Conservation (phyloP, 2,113 vertebrate genomes). For the Mola mola region DNA sequence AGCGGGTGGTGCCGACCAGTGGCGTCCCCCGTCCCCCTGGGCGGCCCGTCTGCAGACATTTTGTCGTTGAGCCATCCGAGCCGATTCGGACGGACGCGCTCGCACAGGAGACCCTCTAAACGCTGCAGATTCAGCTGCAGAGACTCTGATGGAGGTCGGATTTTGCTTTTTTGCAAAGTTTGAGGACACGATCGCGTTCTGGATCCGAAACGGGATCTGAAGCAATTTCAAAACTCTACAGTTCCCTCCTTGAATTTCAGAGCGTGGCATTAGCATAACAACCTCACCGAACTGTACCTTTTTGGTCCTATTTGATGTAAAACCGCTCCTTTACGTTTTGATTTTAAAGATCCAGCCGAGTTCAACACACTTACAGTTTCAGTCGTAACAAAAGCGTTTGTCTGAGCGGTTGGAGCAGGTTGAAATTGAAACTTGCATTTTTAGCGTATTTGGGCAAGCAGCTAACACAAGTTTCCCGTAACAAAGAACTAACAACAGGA, state of each 20-base stretch:
- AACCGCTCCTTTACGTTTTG: conserved; percentile 21
- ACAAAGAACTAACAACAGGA: too few species aligned
- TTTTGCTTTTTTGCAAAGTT: conserved; percentile 27
- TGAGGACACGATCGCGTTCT: too few species aligned
- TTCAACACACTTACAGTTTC: too few species aligned
- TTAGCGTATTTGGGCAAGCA: conserved; percentile 18
- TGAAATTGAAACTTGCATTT: conserved; percentile 16
- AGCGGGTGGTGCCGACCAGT: conserved; percentile 28
- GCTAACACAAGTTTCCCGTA: too few species aligned
- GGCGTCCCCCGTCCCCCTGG: conserved; percentile 25
- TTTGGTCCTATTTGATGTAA: conserved; percentile 41
- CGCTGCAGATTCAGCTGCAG: conserved; percentile 31
- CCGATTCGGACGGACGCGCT: conserved; percentile 36
- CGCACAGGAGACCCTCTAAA: conserved; percentile 27
- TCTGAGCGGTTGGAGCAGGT: too few species aligned
- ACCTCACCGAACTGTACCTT: conserved; percentile 39
- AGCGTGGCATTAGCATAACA: conserved; percentile 24
- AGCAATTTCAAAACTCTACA: conserved; percentile 22
- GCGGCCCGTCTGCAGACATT: conserved; percentile 27
- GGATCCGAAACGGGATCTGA: too few species aligned
- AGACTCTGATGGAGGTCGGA: conserved; percentile 46
- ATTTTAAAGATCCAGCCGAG: conserved; percentile 19
- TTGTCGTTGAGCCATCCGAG: conserved; percentile 23
- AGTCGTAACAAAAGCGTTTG: too few species aligned
- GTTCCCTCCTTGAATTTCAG: conserved; percentile 24